Percentiles rank a stretch among this genome's conserved stretches.
phyloP scores from a whole-genome alignment of 1,140 invertebrate species.

The Pseudomyrmex concolor region DNA sequence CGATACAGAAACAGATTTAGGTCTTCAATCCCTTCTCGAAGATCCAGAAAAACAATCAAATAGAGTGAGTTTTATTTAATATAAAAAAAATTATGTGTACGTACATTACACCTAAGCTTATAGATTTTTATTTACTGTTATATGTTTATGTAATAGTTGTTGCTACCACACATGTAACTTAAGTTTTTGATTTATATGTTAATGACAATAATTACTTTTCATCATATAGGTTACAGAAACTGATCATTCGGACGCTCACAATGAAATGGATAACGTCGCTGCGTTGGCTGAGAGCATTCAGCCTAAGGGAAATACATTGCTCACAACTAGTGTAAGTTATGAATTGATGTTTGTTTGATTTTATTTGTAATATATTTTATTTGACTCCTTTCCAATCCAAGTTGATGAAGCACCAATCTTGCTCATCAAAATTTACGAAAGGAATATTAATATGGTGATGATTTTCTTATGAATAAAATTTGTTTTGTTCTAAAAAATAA shows the following conservation, averaged over 20 bases:
- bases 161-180: neutral
- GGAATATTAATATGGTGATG: conserved; percentile 77
- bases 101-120: neutral
- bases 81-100: neutral
- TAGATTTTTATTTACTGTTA: too few species aligned
- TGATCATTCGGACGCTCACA: conserved; percentile 87
- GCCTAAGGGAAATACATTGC: conserved; percentile 98
- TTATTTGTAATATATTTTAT: neutral
- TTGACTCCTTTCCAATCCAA: conserved; percentile 81
- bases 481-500: conserved; percentile 57
- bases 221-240: conserved; percentile 73
- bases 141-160: too few species aligned
- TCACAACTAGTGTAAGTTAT: conserved; percentile 91
- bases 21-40: conserved; percentile 88
- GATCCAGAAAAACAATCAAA: conserved; percentile 83
- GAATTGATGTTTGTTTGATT: neutral
- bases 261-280: conserved; percentile 95
- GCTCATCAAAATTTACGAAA: conserved; percentile 80
- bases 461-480: conserved; percentile 64
- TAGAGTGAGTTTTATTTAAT: conserved; percentile 49
- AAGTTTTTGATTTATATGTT: too few species aligned
- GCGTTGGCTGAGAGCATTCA: conserved; percentile 98
- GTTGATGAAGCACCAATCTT: conserved; percentile 70
- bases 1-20: conserved; percentile 85
- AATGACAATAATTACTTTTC: too few species aligned